Percentiles rank a stretch among this genome's conserved stretches.
Evolutionary conservation across 2,888 invertebrate genomes (phyloP).

Genomic region (Cantharis lateralis): DNA sequence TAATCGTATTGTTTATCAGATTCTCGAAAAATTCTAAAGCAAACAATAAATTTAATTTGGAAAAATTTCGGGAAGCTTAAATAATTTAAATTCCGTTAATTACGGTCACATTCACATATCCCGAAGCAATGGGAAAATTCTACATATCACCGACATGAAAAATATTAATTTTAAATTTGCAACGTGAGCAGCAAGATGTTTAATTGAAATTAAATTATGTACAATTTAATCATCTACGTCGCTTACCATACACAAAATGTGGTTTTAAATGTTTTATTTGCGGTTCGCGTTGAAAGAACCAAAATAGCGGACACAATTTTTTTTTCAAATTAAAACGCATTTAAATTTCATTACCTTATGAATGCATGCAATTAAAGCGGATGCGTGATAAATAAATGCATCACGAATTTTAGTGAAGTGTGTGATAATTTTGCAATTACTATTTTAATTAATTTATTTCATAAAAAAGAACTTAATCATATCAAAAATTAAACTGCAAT

Average conservation of each 20-base stretch:
- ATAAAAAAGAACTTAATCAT: neutral
- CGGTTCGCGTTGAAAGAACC: neutral
- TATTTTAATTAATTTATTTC: neutral
- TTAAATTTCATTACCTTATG: slow-evolving; percentile 9
- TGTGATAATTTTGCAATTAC: neutral
- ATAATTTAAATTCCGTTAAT: neutral
- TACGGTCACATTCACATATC: neutral
- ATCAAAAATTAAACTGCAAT: neutral
- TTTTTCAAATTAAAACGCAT: slow-evolving; percentile 19
- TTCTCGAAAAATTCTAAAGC: neutral
- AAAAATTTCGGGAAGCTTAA: neutral
- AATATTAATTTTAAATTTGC: neutral
- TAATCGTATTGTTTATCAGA: neutral
- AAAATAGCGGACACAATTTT: neutral
- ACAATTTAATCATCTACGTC: slow-evolving; percentile 22
- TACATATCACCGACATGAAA: neutral
- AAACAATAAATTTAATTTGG: neutral
- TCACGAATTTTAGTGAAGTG: slow-evolving; percentile 5
- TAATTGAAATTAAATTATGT: slow-evolving; percentile 22
- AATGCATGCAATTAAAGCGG: slow-evolving; percentile 16
- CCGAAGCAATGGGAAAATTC: neutral
- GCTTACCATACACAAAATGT: slow-evolving; percentile 16
- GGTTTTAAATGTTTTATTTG: slow-evolving; percentile 16
- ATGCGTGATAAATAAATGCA: slow-evolving; percentile 19
- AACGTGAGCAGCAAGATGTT: slow-evolving; percentile 7